These are phyloP conservation scores for Ecliptopera silaceata DNA, from an alignment of 2,888 invertebrate genomes.

Conservation along the genomic window DNA sequence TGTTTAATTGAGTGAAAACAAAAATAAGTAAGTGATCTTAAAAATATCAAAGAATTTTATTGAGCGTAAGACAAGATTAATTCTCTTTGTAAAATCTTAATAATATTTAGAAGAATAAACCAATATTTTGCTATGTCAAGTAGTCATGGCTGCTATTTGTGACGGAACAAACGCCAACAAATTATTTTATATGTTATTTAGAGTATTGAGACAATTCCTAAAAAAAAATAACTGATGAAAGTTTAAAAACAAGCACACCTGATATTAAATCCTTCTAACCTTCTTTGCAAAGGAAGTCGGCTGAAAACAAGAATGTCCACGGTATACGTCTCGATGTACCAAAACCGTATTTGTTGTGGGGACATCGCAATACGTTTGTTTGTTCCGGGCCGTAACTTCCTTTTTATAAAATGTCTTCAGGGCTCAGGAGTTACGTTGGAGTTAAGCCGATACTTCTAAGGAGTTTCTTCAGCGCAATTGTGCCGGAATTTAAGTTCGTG, in stretches of 20 bases:
- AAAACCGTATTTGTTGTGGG: constrained; percentile 56
- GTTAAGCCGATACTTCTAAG: constrained; percentile 52
- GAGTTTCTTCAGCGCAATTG: constrained; percentile 44
- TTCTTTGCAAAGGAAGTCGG: constrained; percentile 16
- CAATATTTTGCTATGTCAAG: no score
- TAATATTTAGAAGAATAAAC: no score
- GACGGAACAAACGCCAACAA: no score
- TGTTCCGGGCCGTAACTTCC: constrained; percentile 67
- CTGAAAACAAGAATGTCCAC: constrained; percentile 44
- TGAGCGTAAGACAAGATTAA: no score
- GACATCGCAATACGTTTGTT: constrained; percentile 70
- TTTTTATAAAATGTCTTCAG: constrained; percentile 66
- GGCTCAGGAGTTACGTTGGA: constrained; percentile 53
- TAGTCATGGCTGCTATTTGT: no score
- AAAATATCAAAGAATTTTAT: no score
- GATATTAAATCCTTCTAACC: no score
- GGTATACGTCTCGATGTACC: constrained; percentile 50
- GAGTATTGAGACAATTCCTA: no score
- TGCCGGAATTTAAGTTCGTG: background rate
- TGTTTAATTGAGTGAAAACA: no score
- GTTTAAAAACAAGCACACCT: constrained; percentile 3
- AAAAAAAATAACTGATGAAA: background rate
- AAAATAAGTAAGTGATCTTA: no score
- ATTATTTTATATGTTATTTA: no score
- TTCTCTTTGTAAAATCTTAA: no score